Evolutionary conservation across 1,140 invertebrate genomes (phyloP), one percentile per base, ranked within the genome.

Genomic region (Capitella teleta): DNA sequence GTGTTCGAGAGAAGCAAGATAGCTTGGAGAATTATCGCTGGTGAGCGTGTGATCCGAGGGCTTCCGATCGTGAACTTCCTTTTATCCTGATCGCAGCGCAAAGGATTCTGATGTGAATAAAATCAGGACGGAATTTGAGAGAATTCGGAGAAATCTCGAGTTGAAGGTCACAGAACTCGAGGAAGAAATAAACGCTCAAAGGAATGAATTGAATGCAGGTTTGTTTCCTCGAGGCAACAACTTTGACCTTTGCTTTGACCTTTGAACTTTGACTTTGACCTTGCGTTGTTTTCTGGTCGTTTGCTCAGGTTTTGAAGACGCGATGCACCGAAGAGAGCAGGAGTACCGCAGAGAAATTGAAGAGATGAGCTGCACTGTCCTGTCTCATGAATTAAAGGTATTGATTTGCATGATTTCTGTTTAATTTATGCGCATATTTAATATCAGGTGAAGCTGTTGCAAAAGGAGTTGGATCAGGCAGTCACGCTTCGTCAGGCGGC

Each of bases 291-390:
- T n/a, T n/a, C n/a, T n/a, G n/a, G n/a, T n/a, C 47, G 6, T 26
- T 55, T n/a, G 14, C 52, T 28, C 49, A 69, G 67, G 59, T 47
- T 72, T 68, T 66, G 69, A 72, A 53, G 62, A 66, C 47, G 61
- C 60, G 2, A 50, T 68, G 42, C 65, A 61, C 45, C 63, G 62
- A 47, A 46, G 63, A 47, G 69, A 72, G 51, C 67, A 69, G 59
- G 69, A 70, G 45, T 69, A 63, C 36, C 53, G 64, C 42, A 18
- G 66, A 5, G 56, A 66, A 36, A 36, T 51, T 5, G 68, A 72
- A 61, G 67, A 72, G 50, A 61, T 69, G 57, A 65, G 52, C 51
- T 57, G 60, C 12, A 61, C 62, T 48, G 58, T 67, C 8, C 41
- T 66, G 32, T 61, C 66, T 5, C 41, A 43, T 1, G 41, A 43